Evolutionary conservation across 2,797 vertebrate species (phyloP), one percentile per base, ranked within the genome.

Genomic region (Oryzias sinensis): DNA sequence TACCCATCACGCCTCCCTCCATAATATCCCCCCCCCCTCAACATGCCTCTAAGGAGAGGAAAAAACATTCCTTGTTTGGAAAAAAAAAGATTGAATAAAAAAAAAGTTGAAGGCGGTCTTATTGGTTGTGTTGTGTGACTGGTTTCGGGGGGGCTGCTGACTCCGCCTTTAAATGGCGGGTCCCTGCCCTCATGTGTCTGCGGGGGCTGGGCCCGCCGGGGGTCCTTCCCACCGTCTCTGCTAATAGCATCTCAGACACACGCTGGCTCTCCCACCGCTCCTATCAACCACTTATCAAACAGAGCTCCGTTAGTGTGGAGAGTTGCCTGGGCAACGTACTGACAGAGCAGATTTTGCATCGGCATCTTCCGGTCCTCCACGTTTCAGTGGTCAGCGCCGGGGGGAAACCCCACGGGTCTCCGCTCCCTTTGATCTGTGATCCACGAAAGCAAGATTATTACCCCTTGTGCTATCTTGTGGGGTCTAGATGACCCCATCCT

Each of bases 21-120:
- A 5, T 4, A 22, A 18, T 44, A 14, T 20, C 14, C 18, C 47
- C 49, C 27, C 57, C 49, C 47, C 69, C 67, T 71, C 87, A 88
- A 83, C 86, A 83, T 83, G 82, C 90, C 43, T n/a, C 88, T 82
- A 84, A 82, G 78, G 80, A 88, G 83, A 86, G 85, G 81, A 87
- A 88, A 89, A 53, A 87, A 93, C 92, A 93, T 93, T 93, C 92
- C 92, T 89, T 87, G 84, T 92, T 92, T 91, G 90, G 87, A 91
- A 89, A 90, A 87, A 81, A 89, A 90, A 91, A 88, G 77, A 86
- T 90, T 90, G 87, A 91, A 89, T 92, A 91, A 93, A 90, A 90
- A 91, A 89, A 86, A 85, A 88, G 87, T 91, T 92, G 85, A 91
- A 91, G 88, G 87, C 86, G 83, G 77, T 90, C 80, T 76, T 67